phyloP scores from a whole-genome alignment of 2,113 vertebrate species.

The Paedocypris sp. region DNA sequence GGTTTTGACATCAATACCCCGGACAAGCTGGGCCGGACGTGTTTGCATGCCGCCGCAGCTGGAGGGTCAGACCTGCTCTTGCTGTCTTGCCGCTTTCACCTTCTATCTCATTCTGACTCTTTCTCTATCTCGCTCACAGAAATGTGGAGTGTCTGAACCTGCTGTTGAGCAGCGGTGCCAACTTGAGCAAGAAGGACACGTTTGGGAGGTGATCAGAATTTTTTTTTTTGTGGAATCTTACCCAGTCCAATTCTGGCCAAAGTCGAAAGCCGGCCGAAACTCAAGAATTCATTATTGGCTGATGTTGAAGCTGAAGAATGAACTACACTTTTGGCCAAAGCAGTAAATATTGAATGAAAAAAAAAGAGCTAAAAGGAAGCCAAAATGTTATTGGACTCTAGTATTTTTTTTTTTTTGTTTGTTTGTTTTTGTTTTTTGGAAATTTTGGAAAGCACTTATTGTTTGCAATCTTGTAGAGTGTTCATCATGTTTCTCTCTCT shows the following conservation, averaged over 20 bases:
- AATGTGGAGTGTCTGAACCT: constrained; percentile 92
- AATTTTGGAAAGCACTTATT: no score
- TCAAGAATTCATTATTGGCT: no score
- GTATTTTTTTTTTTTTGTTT: no score
- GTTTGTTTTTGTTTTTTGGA: no score
- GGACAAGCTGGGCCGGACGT: constrained; percentile 85
- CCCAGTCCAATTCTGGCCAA: neutral
- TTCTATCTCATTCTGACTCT: no score
- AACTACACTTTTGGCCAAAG: no score
- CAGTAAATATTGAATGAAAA: no score
- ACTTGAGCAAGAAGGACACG: constrained; percentile 80
- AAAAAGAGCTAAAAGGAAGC: no score
- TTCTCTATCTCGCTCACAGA: constrained; percentile 47
- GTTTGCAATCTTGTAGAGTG: neutral
- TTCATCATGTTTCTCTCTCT: neutral
- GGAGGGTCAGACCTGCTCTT: constrained; percentile 72
- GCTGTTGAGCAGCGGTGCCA: constrained; percentile 80
- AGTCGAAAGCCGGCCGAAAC: no score
- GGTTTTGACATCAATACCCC: constrained; percentile 85
- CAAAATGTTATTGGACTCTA: no score
- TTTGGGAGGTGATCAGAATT: constrained; percentile 75
- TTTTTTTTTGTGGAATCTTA: neutral
- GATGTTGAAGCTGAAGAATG: no score
- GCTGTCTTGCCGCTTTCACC: no score
- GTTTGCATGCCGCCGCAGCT: constrained; percentile 92